Base-by-base conservation (phyloP, 2,797 vertebrate genomes). In the Brotula barbata region DNA sequence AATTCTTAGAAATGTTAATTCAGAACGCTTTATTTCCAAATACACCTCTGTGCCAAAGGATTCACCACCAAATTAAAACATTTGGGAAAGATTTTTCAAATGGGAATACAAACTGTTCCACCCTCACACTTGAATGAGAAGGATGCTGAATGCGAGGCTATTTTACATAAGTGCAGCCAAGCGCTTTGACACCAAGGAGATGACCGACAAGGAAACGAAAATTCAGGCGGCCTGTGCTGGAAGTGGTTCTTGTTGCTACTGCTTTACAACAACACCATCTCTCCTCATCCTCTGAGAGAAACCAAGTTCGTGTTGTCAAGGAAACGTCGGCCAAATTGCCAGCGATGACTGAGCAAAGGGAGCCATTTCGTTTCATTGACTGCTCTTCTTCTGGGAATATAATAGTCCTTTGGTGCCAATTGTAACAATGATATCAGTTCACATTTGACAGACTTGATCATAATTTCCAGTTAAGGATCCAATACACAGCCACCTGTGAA, bases 291-390 rank as follows among this genome's bases (percentile, higher is more conserved):
- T 83, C 76, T 36, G 68, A 49, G 83, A 83, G 87, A 77, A 89
- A 86, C 77, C 85, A 87, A 89, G 87, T 88, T 90, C 85, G 80
- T 40, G 90, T 92, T 92, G 87, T 87, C 85, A 91, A 61, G 89
- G 90, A 79, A 89, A 92, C 89, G 77, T 69, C 39, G 43, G 76
- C 78, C 85, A 91, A 89, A 85, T 89, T 90, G 80, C 81, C 65
- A 59, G 69, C 73, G 72, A 86, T 82, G 85, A 88, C 80, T 80
- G 83, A 88, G 87, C 84, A 82, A 74, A 78, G 82, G 88, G 72
- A 85, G 86, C 89, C 87, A 90, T 91, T 91, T 91, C 89, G 83
- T 87, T 84, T 85, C 81, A 82, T 82, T 81, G 84, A 82, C 74
- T 78, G 77, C 67, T 83, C 54, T 73, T 80, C 73, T 68, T 80